A percentile compares a stretch with the other conserved stretches of the same genome.
Conservation (phyloP, 2,888 invertebrate species). For the Anthophora plumipes region DNA sequence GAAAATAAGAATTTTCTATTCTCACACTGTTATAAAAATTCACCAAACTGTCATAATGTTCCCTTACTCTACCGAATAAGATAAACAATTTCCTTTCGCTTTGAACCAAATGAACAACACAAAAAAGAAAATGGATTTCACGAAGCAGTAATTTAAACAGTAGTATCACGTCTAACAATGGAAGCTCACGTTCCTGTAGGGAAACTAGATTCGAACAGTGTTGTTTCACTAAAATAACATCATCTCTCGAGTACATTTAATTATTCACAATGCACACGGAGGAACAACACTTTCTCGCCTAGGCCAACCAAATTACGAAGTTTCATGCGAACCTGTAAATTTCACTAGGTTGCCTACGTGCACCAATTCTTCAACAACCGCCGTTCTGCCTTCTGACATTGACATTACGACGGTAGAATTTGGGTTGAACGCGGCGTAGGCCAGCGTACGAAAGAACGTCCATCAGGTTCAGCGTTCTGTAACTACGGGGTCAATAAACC, state of each 20-base stretch:
- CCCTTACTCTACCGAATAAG: too few relatives aligned
- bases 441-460: neutral
- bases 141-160: too few relatives aligned
- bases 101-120: too few relatives aligned
- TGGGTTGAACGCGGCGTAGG: slow-evolving; percentile 40
- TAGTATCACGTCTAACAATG: too few relatives aligned
- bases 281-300: neutral
- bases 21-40: too few relatives aligned
- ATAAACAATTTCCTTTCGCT: too few relatives aligned
- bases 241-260: neutral
- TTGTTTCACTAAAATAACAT: too few relatives aligned
- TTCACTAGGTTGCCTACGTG: slow-evolving; percentile 11
- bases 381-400: slow-evolving; percentile 49
- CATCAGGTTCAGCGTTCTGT: slow-evolving; percentile 50
- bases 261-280: neutral
- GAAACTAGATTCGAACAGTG: too few relatives aligned
- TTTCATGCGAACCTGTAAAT: slow-evolving; percentile 7
- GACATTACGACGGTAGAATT: slow-evolving; percentile 58
- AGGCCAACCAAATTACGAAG: neutral
- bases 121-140: too few relatives aligned
- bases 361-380: neutral
- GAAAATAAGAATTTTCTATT: too few relatives aligned
- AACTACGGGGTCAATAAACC: slow-evolving; percentile 61
- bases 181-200: too few relatives aligned
- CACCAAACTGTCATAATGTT: too few relatives aligned